A percentile compares a stretch with the other conserved stretches of the same genome.
Conservation (phyloP, 2,113 vertebrate species). For the Tragulus kanchil region DNA sequence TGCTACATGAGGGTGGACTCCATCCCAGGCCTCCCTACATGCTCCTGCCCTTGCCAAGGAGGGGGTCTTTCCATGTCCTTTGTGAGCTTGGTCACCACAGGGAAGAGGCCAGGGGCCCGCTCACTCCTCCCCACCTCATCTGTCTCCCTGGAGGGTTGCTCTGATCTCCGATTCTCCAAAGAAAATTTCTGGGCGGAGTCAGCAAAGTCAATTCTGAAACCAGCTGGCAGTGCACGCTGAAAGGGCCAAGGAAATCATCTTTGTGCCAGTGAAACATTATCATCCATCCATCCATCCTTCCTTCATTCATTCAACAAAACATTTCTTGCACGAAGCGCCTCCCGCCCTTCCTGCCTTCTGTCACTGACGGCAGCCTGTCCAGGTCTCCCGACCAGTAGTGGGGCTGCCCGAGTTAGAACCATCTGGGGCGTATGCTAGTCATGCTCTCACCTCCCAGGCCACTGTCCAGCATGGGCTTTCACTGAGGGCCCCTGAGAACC, state of each 20-base stretch:
- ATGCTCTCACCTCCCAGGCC: background rate
- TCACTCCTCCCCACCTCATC: accelerated
- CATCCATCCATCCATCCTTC: too few species aligned
- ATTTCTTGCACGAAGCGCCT: background rate
- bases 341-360: accelerated
- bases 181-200: background rate
- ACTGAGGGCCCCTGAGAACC: background rate
- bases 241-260: background rate
- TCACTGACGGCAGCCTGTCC: background rate
- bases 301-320: background rate
- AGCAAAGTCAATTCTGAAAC: background rate
- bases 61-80: background rate
- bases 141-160: background rate
- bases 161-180: background rate
- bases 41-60: too few species aligned
- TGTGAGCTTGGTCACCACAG: background rate
- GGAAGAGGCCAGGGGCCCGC: background rate
- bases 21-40: background rate
- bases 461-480: background rate
- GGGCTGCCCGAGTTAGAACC: background rate
- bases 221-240: background rate
- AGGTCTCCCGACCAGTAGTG: accelerated
- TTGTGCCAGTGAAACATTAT: background rate
- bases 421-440: background rate
- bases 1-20: background rate